Evolutionary conservation across 2,797 vertebrate genomes (phyloP), one percentile per base, ranked within the genome.

Genomic region (Takifugu rubripes): DNA sequence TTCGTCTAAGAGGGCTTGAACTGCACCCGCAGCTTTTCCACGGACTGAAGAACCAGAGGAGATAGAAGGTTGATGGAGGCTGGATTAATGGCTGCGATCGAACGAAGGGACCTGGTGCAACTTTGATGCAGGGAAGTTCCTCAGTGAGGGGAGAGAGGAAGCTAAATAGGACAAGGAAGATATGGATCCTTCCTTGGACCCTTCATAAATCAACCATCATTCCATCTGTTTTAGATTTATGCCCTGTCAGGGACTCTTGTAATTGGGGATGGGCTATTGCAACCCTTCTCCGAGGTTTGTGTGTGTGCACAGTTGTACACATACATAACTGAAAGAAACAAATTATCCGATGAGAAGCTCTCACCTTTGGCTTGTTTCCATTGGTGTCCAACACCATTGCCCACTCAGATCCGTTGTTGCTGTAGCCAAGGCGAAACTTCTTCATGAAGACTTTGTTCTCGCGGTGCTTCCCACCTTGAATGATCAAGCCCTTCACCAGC

Each of bases 391-490:
- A 87, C 68, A 97, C 90, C 92, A 95, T 93, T 81, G 90, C 94
- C 93, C 94, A 99, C 68, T 98, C 95, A 0, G 95, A 94, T 63
- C 94, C 94, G 1, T 99, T 98, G 87, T 90, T 93, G 88, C 95
- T 97, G 85, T 95, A 94, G 54, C 92, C 94, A 2, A 99, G 88
- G 68, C 95, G 94, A 83, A 99, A 99, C 77, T 94, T 98, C 86
- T 94, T 95, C 95, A 99, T 96, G 84, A 95, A 98, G 36, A 99
- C 94, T 77, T 98, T 98, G 90, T 97, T 98, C 57, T 98, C 97
- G 0, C 94, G 87, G 77, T 95, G 93, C 76, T 97, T 98, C 48
- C 95, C 96, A 5, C 97, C 97, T 81, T 99, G 97, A 57, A 99
- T 92, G 79, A 99, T 95, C 74, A 99, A 68, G 2, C 96, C 97